Evolutionary conservation across 2,113 vertebrate genomes (phyloP).

Genomic region (Chiloscyllium plagiosum): DNA sequence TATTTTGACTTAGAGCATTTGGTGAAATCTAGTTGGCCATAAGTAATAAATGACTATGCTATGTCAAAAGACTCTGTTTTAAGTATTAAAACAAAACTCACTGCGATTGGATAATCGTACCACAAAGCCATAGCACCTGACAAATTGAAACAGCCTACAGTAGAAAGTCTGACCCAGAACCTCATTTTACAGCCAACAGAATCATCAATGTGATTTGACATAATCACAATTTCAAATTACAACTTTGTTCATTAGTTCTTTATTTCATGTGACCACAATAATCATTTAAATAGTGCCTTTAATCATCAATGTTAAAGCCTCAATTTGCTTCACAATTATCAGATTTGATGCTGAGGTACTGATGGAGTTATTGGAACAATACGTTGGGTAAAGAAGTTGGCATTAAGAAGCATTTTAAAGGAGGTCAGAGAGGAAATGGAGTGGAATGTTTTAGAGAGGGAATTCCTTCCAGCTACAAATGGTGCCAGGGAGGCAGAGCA

Average conservation of each 20-base stretch:
- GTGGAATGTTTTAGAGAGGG: not conserved
- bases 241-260: not conserved
- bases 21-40: not conserved
- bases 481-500: too few relatives aligned
- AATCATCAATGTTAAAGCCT: not conserved
- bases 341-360: not conserved
- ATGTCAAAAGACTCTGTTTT: not conserved
- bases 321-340: not conserved
- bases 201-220: too few relatives aligned
- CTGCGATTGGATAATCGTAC: not conserved
- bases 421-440: not conserved
- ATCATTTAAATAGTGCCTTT: not conserved
- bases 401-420: not conserved
- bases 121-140: not conserved
- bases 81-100: not conserved
- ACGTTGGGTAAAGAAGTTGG: not conserved
- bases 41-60: not conserved
- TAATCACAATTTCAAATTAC: not conserved
- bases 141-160: too few relatives aligned
- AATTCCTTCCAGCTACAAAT: not conserved
- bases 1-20: not conserved
- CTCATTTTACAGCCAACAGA: not conserved
- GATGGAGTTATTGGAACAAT: not conserved
- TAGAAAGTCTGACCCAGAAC: not conserved
- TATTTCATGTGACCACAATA: not conserved